phyloP scores from a whole-genome alignment of 2,888 invertebrate species.

The Andrena hattorfiana region DNA sequence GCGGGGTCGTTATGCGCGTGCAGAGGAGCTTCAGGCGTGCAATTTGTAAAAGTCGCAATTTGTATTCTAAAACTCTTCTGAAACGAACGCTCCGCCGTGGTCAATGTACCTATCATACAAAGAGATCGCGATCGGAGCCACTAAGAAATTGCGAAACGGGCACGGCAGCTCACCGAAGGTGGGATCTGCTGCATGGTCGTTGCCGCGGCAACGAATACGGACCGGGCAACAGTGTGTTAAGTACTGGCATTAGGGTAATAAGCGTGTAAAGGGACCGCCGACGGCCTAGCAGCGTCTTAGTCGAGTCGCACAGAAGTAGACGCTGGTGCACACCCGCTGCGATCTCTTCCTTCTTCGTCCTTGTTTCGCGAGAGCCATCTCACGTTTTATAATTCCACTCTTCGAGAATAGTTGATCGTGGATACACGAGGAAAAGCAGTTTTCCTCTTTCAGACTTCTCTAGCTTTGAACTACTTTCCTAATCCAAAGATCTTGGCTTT shows the following conservation, averaged over 20 bases:
- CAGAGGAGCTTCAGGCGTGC: slow-evolving; percentile 12
- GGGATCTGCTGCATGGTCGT: slow-evolving; percentile 73
- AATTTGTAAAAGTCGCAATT: slow-evolving; percentile 18
- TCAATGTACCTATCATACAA: not conserved
- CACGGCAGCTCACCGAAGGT: not conserved
- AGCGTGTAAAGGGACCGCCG: slow-evolving; percentile 81
- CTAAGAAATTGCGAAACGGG: slow-evolving; percentile 19
- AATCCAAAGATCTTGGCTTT: too few species aligned
- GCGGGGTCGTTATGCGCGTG: slow-evolving; percentile 13
- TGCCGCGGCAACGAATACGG: slow-evolving; percentile 77
- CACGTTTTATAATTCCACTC: slow-evolving; percentile 39
- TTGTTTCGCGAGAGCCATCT: slow-evolving; percentile 37
- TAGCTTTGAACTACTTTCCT: too few species aligned
- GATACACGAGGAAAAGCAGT: not conserved
- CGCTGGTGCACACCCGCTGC: slow-evolving; percentile 71
- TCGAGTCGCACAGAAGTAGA: slow-evolving; percentile 68
- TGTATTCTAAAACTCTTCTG: not conserved
- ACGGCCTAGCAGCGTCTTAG: slow-evolving; percentile 69
- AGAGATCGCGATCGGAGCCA: not conserved
- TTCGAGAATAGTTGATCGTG: slow-evolving; percentile 14
- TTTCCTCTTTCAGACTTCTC: not conserved
- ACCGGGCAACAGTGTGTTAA: slow-evolving; percentile 82
- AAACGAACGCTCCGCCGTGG: not conserved
- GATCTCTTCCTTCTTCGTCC: slow-evolving; percentile 47
- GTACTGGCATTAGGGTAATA: slow-evolving; percentile 84